Evolutionary conservation across 2,797 vertebrate genomes (phyloP).

Genomic region (Cyprinella venusta): DNA sequence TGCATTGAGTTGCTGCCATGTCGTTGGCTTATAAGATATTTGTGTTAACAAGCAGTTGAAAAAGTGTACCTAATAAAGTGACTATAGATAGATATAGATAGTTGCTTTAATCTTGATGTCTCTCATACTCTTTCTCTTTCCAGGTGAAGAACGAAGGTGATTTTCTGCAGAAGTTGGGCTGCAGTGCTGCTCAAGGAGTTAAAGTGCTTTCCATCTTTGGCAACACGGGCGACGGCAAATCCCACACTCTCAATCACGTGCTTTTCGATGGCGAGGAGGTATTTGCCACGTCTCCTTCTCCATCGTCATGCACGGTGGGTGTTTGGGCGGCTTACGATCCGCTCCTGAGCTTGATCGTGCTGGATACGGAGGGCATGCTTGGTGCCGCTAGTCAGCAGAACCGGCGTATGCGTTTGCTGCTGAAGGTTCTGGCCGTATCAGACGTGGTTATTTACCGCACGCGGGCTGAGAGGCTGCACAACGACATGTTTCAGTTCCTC

Average conservation of each 20-base stretch:
- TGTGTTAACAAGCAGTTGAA: not conserved
- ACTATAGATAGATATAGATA: too few species aligned
- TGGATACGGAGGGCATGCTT: constrained; percentile 85
- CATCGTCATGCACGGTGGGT: constrained; percentile 83
- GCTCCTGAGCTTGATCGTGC: constrained; percentile 71
- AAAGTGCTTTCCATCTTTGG: constrained; percentile 87
- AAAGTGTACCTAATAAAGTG: not conserved
- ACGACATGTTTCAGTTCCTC: constrained; percentile 87
- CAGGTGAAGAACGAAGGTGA: constrained; percentile 75
- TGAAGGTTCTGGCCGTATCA: constrained; percentile 86
- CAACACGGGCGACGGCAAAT: constrained; percentile 87
- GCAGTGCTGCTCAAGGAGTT: constrained; percentile 71
- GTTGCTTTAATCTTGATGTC: not conserved
- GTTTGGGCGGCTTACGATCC: constrained; percentile 84
- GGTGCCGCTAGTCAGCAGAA: constrained; percentile 81
- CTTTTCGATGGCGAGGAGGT: constrained; percentile 77
- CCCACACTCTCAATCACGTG: constrained; percentile 85
- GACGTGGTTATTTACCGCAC: constrained; percentile 84
- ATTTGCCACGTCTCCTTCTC: constrained; percentile 83
- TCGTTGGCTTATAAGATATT: not conserved
- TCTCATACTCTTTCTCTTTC: not conserved
- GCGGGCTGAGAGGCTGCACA: constrained; percentile 84
- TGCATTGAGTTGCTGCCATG: not conserved
- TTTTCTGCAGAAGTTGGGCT: constrained; percentile 77
- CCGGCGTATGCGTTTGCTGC: constrained; percentile 82